phyloP scores from a whole-genome alignment of 2,888 invertebrate genomes.

The Melangyna quadrimaculata region DNA sequence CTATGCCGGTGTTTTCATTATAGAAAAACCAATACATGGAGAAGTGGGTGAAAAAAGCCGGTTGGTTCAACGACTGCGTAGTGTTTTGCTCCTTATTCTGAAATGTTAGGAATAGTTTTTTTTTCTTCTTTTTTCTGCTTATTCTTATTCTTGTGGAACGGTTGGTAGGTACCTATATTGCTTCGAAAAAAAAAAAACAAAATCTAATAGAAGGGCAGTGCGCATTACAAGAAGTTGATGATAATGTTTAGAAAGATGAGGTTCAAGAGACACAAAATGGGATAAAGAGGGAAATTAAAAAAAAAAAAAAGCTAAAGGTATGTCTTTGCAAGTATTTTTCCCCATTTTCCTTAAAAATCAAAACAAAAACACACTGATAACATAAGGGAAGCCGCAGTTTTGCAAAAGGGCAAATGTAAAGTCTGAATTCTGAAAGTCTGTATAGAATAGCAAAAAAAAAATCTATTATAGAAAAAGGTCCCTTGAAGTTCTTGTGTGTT shows the following conservation, averaged over 20 bases:
- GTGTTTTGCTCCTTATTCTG: slow-evolving; percentile 31
- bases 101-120: slow-evolving; percentile 18
- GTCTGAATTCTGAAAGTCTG: background rate
- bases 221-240: slow-evolving; percentile 7
- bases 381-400: background rate
- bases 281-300: slow-evolving; percentile 1
- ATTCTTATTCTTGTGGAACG: background rate
- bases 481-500: background rate
- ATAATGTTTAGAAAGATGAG: slow-evolving; percentile 1
- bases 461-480: background rate
- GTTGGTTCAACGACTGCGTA: slow-evolving; percentile 65
- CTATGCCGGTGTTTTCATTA: slow-evolving; percentile 2
- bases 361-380: slow-evolving; percentile 53
- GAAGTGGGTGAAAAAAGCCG: slow-evolving; percentile 70
- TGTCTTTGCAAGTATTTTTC: slow-evolving; percentile 23
- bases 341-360: slow-evolving; percentile 39
- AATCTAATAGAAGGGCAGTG: slow-evolving; percentile 5
- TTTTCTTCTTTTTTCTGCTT: background rate
- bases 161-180: background rate
- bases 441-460: background rate
- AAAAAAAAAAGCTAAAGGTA: background rate
- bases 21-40: slow-evolving; percentile 57
- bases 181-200: background rate
- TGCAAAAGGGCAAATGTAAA: background rate
- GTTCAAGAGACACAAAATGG: background rate